phyloP scores from a whole-genome alignment of 2,797 vertebrate species.

The Phataginus tetradactyla region DNA sequence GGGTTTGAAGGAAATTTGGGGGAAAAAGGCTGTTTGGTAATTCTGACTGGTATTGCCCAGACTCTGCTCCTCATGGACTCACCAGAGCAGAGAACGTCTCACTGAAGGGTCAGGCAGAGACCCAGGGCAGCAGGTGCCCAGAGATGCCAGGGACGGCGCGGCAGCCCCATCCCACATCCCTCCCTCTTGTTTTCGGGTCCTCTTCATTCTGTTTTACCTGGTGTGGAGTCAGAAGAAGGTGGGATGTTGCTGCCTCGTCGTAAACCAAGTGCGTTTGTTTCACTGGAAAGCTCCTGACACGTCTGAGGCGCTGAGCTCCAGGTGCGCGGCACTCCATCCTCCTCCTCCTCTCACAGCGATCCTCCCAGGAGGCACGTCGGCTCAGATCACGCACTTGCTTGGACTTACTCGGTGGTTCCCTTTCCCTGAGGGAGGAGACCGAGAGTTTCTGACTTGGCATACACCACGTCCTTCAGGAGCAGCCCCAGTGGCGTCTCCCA shows the following conservation, averaged over 20 bases:
- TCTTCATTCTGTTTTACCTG: not conserved
- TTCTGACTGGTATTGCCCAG: too few species aligned
- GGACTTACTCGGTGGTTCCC: not conserved
- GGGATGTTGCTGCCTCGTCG: not conserved
- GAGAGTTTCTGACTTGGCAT: not conserved
- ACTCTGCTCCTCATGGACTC: too few species aligned
- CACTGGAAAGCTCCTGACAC: not conserved
- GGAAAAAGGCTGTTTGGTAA: too few species aligned
- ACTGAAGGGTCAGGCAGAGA: too few species aligned
- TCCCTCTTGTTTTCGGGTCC: not conserved
- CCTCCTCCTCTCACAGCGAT: not conserved
- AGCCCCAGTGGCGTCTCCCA: not conserved
- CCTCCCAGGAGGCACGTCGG: not conserved
- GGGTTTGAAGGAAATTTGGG: too few species aligned
- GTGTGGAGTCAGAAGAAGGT: not conserved
- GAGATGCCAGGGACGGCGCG: not conserved
- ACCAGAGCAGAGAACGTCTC: too few species aligned
- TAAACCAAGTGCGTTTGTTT: not conserved
- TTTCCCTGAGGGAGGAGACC: not conserved
- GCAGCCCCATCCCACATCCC: not conserved
- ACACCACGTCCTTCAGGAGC: not conserved
- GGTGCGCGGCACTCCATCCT: not conserved
- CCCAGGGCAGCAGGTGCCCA: not conserved
- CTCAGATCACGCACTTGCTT: not conserved
- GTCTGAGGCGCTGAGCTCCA: too few species aligned